Evolutionary conservation across 2,888 invertebrate genomes (phyloP).

Genomic region (Dione juno): DNA sequence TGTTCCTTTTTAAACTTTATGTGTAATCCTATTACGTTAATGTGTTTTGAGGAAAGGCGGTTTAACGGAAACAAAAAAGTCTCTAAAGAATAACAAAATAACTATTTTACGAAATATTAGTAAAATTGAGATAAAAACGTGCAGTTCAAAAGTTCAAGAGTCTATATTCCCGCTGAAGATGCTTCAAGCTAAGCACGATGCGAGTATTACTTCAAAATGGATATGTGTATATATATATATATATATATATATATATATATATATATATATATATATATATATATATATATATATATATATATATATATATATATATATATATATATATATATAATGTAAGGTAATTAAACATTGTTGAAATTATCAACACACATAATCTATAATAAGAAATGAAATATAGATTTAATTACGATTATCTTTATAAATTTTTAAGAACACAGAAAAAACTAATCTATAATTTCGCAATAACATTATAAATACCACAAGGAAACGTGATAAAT

Average conservation of each 20-base stretch:
- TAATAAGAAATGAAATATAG: too few species aligned
- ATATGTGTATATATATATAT: too few species aligned
- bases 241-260: too few species aligned
- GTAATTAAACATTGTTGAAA: too few species aligned
- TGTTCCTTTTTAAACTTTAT: neutral
- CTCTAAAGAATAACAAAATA: slow-evolving; percentile 1
- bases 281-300: too few species aligned
- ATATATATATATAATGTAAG: too few species aligned
- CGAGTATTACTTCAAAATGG: slow-evolving; percentile 21
- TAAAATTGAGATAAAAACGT: slow-evolving; percentile 39
- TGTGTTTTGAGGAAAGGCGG: too few species aligned
- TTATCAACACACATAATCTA: too few species aligned
- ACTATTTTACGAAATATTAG: slow-evolving; percentile 24
- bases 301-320: too few species aligned
- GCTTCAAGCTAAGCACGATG: slow-evolving; percentile 30
- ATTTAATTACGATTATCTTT: slow-evolving; percentile 24
- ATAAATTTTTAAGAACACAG: slow-evolving; percentile 14
- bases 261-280: too few species aligned
- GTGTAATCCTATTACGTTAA: neutral
- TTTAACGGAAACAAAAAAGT: too few species aligned
- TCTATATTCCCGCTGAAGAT: slow-evolving; percentile 29
- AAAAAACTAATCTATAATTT: slow-evolving; percentile 12
- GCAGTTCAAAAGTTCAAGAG: slow-evolving; percentile 39
- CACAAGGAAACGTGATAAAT: slow-evolving; percentile 46
- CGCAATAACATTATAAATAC: slow-evolving; percentile 26